Evolutionary conservation across 2,888 invertebrate species (phyloP).

Genomic region (Eutolmus rufibarbis): DNA sequence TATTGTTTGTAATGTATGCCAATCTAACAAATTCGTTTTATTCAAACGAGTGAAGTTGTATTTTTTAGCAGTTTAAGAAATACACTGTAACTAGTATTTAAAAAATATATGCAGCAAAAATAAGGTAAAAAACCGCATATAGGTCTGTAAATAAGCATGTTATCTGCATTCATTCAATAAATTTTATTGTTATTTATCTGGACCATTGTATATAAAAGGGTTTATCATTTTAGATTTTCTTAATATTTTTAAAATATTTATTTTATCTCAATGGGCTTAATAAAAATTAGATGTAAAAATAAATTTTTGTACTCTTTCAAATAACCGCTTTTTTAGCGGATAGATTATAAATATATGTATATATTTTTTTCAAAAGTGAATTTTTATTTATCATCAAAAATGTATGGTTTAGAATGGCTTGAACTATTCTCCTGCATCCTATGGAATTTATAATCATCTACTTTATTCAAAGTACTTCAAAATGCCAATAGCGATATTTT

Average conservation of each 20-base stretch:
- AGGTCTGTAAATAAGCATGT: background rate
- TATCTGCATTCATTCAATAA: background rate
- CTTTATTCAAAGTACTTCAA: background rate
- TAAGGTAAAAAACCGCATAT: background rate
- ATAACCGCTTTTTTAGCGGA: background rate
- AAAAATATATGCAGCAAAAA: background rate
- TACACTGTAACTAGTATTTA: background rate
- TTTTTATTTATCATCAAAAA: background rate
- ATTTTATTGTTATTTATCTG: background rate
- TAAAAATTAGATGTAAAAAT: background rate
- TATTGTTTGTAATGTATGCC: background rate
- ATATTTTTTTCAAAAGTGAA: background rate
- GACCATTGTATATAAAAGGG: background rate
- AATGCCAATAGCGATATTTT: background rate
- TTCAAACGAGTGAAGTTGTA: background rate
- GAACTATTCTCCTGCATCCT: background rate
- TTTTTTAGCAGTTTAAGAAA: background rate
- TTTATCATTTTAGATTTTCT: background rate
- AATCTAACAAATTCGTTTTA: background rate
- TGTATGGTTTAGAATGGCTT: too few species aligned
- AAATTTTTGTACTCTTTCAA: background rate
- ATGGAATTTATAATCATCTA: background rate
- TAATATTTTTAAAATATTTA: background rate
- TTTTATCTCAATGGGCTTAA: background rate
- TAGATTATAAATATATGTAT: background rate